Conservation (phyloP, 1,140 invertebrate species). For the Leptinotarsa lineolata region DNA sequence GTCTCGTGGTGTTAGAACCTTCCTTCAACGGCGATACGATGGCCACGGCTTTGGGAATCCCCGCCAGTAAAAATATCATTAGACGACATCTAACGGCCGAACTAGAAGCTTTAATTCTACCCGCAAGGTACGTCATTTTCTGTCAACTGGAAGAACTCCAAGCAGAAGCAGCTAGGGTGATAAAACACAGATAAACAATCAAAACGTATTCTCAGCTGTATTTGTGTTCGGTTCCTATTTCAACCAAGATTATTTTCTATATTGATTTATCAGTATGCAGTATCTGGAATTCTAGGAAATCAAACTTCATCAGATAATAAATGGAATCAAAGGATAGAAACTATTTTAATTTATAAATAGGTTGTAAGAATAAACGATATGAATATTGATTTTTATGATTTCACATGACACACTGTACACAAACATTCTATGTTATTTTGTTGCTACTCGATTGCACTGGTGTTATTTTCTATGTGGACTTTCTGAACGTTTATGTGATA, state of each 20-base stretch:
- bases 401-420: constrained; percentile 38
- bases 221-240: constrained; percentile 13
- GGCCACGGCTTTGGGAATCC: constrained; percentile 90
- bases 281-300: background rate
- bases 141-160: constrained; percentile 78
- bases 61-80: constrained; percentile 91
- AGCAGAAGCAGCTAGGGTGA: constrained; percentile 62
- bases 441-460: background rate
- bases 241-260: background rate
- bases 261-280: background rate
- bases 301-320: constrained; percentile 2
- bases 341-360: constrained; percentile 9
- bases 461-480: background rate
- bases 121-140: constrained; percentile 86
- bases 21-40: constrained; percentile 93
- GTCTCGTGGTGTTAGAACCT: constrained; percentile 87
- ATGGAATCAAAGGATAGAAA: constrained; percentile 4
- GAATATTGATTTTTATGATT: background rate
- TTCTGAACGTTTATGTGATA: no score
- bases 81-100: constrained; percentile 87
- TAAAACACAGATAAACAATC: constrained; percentile 51
- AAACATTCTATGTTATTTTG: constrained; percentile 50
- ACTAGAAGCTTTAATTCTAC: constrained; percentile 85
- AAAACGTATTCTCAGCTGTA: background rate
- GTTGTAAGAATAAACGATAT: background rate